phyloP scores from a whole-genome alignment of 1,140 invertebrate genomes.

The Lasioglossum albipes region DNA sequence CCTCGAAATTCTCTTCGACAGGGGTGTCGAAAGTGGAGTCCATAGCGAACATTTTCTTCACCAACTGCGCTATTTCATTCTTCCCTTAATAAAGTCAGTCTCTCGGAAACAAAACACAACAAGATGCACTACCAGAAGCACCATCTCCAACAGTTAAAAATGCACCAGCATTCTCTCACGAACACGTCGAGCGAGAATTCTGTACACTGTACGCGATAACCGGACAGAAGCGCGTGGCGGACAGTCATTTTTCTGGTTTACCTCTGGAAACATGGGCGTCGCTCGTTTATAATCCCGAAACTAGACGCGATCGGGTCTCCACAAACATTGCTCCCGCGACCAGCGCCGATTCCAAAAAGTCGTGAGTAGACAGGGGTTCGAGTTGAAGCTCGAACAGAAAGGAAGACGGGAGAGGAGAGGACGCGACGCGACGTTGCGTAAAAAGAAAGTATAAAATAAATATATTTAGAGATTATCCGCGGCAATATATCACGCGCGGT shows the following conservation, averaged over 20 bases:
- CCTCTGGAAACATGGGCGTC: constrained; percentile 56
- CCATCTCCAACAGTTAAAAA: constrained; percentile 11
- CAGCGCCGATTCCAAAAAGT: constrained; percentile 21
- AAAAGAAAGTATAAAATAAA: constrained; percentile 77
- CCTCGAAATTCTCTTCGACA: too few relatives aligned
- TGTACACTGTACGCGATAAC: constrained; percentile 14
- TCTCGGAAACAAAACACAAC: too few relatives aligned
- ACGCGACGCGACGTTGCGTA: constrained; percentile 64
- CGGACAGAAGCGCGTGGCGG: constrained; percentile 17
- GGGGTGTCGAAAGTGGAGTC: too few relatives aligned
- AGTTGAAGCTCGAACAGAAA: not conserved
- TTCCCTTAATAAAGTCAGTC: too few relatives aligned
- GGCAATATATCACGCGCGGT: constrained; percentile 76
- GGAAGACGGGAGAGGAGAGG: constrained; percentile 27
- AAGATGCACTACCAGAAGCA: too few relatives aligned
- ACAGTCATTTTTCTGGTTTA: constrained; percentile 56
- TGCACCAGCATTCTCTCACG: constrained; percentile 17
- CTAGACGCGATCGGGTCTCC: constrained; percentile 57
- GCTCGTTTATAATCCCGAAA: constrained; percentile 73
- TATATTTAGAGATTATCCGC: constrained; percentile 79
- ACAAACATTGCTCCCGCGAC: not conserved
- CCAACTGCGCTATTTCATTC: too few relatives aligned
- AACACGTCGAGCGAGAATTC: constrained; percentile 20
- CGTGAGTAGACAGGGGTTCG: not conserved
- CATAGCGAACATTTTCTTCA: too few relatives aligned